These are phyloP conservation scores for Andrena chrysosceles DNA, from an alignment of 2,888 invertebrate genomes.

Conservation along the genomic window DNA sequence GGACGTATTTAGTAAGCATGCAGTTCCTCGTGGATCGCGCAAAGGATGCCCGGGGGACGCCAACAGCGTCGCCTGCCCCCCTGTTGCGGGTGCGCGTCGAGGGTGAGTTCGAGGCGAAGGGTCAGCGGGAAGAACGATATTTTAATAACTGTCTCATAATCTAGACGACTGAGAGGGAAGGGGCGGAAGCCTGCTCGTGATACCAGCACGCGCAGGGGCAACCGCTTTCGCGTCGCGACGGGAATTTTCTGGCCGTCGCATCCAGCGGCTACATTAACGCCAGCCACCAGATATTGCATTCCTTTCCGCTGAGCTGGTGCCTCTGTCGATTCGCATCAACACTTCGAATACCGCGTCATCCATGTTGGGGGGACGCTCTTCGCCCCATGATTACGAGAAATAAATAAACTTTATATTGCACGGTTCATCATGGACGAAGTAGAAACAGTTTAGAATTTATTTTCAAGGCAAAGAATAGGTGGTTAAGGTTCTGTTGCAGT, in stretches of 20 bases:
- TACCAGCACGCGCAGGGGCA: not conserved
- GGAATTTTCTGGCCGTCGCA: conserved; percentile 53
- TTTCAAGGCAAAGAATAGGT: too few relatives aligned
- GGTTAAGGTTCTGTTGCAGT: too few relatives aligned
- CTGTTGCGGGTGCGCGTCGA: conserved; percentile 26
- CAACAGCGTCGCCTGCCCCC: conserved; percentile 35
- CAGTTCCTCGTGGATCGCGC: conserved; percentile 49
- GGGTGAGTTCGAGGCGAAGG: conserved; percentile 32
- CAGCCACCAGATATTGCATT: conserved; percentile 70
- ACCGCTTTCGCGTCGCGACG: conserved; percentile 15
- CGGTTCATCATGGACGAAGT: too few relatives aligned
- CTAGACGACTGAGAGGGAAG: conserved; percentile 22
- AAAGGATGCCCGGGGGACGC: conserved; percentile 49
- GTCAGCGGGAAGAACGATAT: conserved; percentile 70
- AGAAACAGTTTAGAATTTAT: too few relatives aligned
- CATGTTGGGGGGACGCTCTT: too few relatives aligned
- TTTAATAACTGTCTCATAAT: conserved; percentile 79
- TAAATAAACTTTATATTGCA: too few relatives aligned
- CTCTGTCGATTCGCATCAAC: conserved; percentile 66
- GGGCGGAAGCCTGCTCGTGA: not conserved
- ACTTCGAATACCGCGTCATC: conserved; percentile 6
- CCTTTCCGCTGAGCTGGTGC: conserved; percentile 58
- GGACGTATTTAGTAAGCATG: conserved; percentile 42
- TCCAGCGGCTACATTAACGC: conserved; percentile 71
- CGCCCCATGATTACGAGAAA: too few relatives aligned